Conservation (phyloP, 2,888 invertebrate genomes). For the Eupithecia insigniata region DNA sequence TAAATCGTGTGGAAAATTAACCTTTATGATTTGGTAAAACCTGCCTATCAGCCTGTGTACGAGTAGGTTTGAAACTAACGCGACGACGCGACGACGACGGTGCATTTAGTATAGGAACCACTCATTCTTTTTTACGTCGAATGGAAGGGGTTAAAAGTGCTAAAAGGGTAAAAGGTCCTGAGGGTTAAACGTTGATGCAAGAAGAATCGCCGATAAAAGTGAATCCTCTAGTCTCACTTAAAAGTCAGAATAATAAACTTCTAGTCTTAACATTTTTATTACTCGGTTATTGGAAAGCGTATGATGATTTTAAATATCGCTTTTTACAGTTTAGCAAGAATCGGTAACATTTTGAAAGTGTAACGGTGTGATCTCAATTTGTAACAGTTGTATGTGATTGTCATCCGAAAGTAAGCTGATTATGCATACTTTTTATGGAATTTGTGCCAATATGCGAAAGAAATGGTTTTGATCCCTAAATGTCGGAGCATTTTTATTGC, state of each 20-base stretch:
- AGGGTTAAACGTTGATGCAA: not conserved
- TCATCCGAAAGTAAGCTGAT: slow-evolving; percentile 24
- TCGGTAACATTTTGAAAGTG: slow-evolving; percentile 37
- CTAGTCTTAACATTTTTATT: not conserved
- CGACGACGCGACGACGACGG: not conserved
- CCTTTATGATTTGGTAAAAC: too few species aligned
- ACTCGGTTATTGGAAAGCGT: slow-evolving; percentile 7
- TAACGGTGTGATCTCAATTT: slow-evolving; percentile 39
- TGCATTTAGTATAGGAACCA: not conserved
- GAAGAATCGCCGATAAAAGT: not conserved
- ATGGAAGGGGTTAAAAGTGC: not conserved
- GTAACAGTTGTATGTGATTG: slow-evolving; percentile 15
- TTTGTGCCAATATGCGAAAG: slow-evolving; percentile 6
- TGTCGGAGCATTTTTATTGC: not conserved
- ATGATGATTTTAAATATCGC: slow-evolving; percentile 4
- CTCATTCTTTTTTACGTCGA: not conserved
- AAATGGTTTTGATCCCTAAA: not conserved
- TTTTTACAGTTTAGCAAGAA: slow-evolving; percentile 26
- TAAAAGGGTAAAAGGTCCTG: not conserved
- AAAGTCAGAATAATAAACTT: not conserved
- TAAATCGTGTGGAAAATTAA: too few species aligned
- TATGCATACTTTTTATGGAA: slow-evolving; percentile 7
- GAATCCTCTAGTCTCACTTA: not conserved
- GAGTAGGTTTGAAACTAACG: not conserved
- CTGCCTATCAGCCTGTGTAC: not conserved